Base-by-base conservation (phyloP, 2,113 vertebrate species). In the Silurus meridionalis region DNA sequence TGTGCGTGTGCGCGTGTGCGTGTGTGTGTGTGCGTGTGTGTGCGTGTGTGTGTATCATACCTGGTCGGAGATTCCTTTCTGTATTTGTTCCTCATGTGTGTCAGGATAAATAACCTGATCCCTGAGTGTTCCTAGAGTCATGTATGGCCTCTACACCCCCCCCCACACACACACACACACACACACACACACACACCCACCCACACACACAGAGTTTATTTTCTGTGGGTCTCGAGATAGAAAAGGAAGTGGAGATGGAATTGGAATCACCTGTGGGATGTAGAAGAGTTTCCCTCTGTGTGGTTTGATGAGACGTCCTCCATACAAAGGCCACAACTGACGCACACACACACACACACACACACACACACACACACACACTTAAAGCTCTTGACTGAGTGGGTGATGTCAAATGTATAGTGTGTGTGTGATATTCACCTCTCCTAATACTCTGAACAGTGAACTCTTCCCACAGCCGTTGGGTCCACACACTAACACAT, bases 391-490 rank as follows among this genome's bases (percentile, higher is more conserved):
- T 37, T n/a, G 61, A 52, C 0, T 46, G 5, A 79, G 2, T n/a
- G 9, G 25, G 48, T 52, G 8, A 84, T 80, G 69, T 72, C 17
- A 0, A 1, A 17, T 46, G 28, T 57, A 2, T n/a, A 5, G 66
- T 46, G 9, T 58, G 50, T 58, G 2, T 74, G 23, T n/a, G 83
- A 4, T 6, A 25, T 94, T 95, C 86, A 99, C 98, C 95, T 98
- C 98, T 92, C 98, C 98, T 72, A 99, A 95, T 48, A 97, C 96
- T 93, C 97, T 95, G 88, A 99, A 99, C 66, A 99, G 95, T 1
- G 98, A 99, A 90, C 98, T 99, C 92, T 99, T 99, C 66, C 98
- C 98, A 94, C 98, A 99, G 10, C 98, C 98, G 46, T 99, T 99
- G 79, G 98, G 98, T 83, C 98, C 98, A 94, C 98, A 99, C 23